Base-by-base conservation (phyloP, 2,113 vertebrate genomes). In the Triplophysa siluroides region DNA sequence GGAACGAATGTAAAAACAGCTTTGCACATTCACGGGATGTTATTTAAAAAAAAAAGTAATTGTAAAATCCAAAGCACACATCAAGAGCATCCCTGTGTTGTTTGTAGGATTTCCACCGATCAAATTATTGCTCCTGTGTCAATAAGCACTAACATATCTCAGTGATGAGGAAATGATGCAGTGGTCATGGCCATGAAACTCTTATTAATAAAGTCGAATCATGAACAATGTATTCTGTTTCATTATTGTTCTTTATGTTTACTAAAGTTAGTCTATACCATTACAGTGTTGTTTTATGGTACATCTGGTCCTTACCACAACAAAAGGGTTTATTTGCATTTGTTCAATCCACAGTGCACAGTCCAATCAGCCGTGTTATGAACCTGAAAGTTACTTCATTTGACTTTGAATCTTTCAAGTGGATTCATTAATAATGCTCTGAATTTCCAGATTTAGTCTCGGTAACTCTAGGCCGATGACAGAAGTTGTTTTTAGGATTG, bases 201-300 rank as follows among this genome's bases (percentile, higher is more conserved):
- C 80, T 70, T 79, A 78, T 79, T 65, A 84, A 85, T 85, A 85
- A 85, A 85, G 23, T 73, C 67, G 45, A 79, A 79, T 62, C 56
- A 71, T 80, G 70, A 43, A 21, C 62, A 54, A 38, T 56, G 56
- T 76, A 80, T 67, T 84, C 45, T 80, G 41, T 18, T 80, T 64
- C 19, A 8, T 58, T 58, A 58, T 79, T 60, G 23, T 79, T 64
- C 2, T 61, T 58, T n/a, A 61, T 4, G 14, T 3, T 18, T 18
- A 54, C 16, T 54, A 1, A 52, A 5, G 50, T 52, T 52, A 19
- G 10, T 50, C 14, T 50, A 11, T 50, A 2, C 12, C 14, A 10
- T 5, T 16, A 18, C 50, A 52, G 4, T 16, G 18, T 11, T 45
- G 24, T 54, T 14, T 2, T 21, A 19, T 24, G 26, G 19, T 21